Base-by-base conservation (phyloP, 2,113 vertebrate genomes). In the Sceloporus undulatus region DNA sequence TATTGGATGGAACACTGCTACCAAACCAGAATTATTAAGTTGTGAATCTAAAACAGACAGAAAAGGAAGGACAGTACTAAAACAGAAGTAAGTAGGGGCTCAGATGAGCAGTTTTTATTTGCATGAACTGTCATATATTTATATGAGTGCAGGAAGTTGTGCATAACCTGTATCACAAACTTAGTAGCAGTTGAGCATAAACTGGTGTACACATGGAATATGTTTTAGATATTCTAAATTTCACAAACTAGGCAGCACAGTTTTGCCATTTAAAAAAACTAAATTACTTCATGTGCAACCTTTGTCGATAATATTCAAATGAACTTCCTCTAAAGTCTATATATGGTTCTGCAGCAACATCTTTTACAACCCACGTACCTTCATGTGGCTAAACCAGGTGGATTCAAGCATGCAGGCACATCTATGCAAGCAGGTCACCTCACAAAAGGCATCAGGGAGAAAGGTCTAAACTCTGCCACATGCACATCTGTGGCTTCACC, bases 301-400 rank as follows among this genome's bases (percentile, higher is more conserved):
- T 75, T 59, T 76, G 65, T 87, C 70, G 79, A 1, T 71, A 19
- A 88, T 7, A 86, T 79, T 74, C 89, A 93, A 91, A 5, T 89
- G 1, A 82, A 86, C 21, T 34, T 80, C 23, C 19, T 90, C 71
- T 77, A 91, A 38, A 81, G 82, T 78, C 78, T 92, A 93, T 86
- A 79, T 56, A 91, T 6, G 82, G 82, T 10, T 71, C 68, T 93
- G 92, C 76, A 88, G 85, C 81, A 80, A 94, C 86, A 92, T 90
- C 89, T 93, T 82, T 66, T 3, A 11, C 88, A 88, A 85, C 81
- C 84, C 85, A 87, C 0, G 62, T 48, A 90, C n/a, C 25, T 89
- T 77, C 16, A 23, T 54, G 19, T 52, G 27, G 71, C 40, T 76
- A 54, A 77, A 19, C 18, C 23, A 34, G 62, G 56, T 40, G 75